Evolutionary conservation across 2,797 vertebrate genomes (phyloP).

Genomic region (Sparidentex hasta): DNA sequence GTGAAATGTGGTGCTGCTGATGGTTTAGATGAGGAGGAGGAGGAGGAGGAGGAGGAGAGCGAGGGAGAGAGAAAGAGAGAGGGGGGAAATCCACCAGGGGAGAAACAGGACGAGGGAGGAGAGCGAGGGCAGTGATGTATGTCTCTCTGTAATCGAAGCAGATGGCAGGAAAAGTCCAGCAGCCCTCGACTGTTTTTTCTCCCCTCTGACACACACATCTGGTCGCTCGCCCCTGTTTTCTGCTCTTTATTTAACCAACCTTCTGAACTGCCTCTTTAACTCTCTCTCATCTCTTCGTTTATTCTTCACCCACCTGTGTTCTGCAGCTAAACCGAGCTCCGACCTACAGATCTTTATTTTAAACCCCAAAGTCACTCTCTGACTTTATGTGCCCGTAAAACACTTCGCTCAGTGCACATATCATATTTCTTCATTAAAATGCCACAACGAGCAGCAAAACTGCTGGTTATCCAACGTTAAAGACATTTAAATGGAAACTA

Average conservation of each 20-base stretch:
- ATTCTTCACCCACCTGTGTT: not conserved
- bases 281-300: not conserved
- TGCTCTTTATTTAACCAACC: not conserved
- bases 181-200: not conserved
- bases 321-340: not conserved
- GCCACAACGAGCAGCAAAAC: too few species aligned
- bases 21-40: not conserved
- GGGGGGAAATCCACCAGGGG: conserved; percentile 1
- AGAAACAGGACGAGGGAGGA: conserved; percentile 15
- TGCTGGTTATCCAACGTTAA: too few species aligned
- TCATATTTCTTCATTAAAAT: too few species aligned
- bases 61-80: not conserved
- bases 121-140: conserved; percentile 35
- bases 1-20: conserved; percentile 17
- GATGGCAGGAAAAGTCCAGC: conserved; percentile 17
- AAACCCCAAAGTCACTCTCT: not conserved
- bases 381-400: not conserved
- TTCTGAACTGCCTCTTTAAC: not conserved
- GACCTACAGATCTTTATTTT: not conserved
- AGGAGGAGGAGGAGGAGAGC: not conserved
- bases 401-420: not conserved
- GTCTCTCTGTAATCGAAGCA: conserved; percentile 7
- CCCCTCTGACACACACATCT: not conserved
- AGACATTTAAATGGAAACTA: not conserved
- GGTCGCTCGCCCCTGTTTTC: not conserved